phyloP scores from a whole-genome alignment of 2,797 vertebrate species.

The Rhinichthys osculus region DNA sequence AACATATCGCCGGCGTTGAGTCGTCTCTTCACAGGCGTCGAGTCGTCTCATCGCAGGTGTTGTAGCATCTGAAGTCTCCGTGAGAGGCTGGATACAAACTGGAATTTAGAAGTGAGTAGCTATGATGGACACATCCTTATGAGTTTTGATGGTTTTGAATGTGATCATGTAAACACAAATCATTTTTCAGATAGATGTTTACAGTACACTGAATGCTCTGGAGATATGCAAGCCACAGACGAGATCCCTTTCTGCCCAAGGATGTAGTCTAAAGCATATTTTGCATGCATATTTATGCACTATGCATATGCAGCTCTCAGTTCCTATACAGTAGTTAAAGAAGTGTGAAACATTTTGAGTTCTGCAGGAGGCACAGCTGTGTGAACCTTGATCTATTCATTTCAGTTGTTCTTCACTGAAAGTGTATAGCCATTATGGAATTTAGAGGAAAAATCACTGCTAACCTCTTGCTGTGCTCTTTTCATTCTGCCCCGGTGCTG shows the following conservation, averaged over 20 bases:
- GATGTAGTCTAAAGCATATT: constrained; percentile 6
- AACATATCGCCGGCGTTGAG: too few relatives aligned
- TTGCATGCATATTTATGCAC: background rate
- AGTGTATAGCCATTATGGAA: constrained; percentile 1
- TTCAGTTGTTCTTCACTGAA: background rate
- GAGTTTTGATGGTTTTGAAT: constrained; percentile 43
- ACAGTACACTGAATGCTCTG: background rate
- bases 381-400: background rate
- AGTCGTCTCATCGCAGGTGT: too few relatives aligned
- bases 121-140: constrained; percentile 1
- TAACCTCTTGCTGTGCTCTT: constrained; percentile 32
- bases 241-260: background rate
- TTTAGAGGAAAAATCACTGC: constrained; percentile 29
- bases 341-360: background rate
- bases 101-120: constrained; percentile 25
- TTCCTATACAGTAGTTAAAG: background rate
- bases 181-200: constrained; percentile 6
- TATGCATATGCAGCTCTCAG: background rate
- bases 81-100: too few relatives aligned
- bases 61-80: too few relatives aligned
- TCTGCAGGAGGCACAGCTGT: background rate
- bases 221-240: background rate
- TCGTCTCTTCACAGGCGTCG: too few relatives aligned
- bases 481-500: constrained; percentile 32
- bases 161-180: constrained; percentile 31